phyloP scores from a whole-genome alignment of 2,797 vertebrate species.

The Pseudocheirus occidentalis region DNA sequence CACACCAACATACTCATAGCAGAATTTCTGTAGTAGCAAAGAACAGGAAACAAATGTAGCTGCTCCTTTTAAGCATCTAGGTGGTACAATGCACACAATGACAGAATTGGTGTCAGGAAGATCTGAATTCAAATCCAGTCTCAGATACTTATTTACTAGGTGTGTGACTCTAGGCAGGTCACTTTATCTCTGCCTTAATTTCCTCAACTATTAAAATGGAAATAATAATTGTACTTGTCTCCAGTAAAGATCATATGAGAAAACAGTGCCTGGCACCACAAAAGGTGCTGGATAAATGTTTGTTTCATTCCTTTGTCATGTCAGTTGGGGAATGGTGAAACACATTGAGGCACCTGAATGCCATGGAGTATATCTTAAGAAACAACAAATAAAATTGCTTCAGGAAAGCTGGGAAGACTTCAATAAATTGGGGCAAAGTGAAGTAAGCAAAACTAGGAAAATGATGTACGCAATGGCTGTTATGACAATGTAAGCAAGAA shows the following conservation, averaged over 20 bases:
- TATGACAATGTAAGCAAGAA: background rate
- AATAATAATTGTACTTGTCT: background rate
- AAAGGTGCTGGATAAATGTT: background rate
- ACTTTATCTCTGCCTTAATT: background rate
- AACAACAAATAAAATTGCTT: background rate
- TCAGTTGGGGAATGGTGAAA: background rate
- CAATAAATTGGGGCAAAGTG: background rate
- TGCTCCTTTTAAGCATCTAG: background rate
- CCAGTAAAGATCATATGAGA: background rate
- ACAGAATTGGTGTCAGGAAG: background rate
- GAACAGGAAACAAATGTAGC: background rate
- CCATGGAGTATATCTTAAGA: background rate
- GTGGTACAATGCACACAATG: background rate
- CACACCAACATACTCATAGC: background rate
- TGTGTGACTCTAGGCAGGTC: background rate
- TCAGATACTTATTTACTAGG: background rate
- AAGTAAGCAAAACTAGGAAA: background rate
- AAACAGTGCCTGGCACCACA: background rate
- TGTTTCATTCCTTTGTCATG: background rate
- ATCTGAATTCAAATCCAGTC: background rate
- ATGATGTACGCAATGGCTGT: background rate
- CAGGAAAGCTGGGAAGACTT: background rate
- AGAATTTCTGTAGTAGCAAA: background rate
- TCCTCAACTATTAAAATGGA: background rate
- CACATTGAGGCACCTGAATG: background rate